These are phyloP conservation scores for Arion vulgaris DNA, from an alignment of 1,140 invertebrate genomes.

Conservation along the genomic window DNA sequence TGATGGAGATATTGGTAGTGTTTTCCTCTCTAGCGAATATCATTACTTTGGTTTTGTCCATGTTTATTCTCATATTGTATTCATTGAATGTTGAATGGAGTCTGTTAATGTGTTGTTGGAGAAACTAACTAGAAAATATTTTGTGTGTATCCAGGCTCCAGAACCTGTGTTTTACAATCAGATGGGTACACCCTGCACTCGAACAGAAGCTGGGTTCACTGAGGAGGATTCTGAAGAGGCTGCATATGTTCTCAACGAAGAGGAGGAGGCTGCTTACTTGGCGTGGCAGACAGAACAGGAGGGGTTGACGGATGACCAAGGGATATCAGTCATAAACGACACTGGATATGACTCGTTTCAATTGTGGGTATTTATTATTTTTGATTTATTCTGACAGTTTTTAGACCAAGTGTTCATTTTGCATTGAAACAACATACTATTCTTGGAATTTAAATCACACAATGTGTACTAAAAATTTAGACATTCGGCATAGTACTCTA, in stretches of 20 bases:
- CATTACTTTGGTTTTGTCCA: too few relatives aligned
- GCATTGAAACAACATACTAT: too few relatives aligned
- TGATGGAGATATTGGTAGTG: too few relatives aligned
- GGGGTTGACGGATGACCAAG: neutral
- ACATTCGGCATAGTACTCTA: too few relatives aligned
- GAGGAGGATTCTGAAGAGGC: slow-evolving; percentile 7
- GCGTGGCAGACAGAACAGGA: slow-evolving; percentile 22
- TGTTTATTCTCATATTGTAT: too few relatives aligned
- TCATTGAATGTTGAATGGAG: too few relatives aligned
- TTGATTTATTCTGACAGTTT: neutral
- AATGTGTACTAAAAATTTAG: too few relatives aligned
- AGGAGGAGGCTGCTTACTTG: slow-evolving; percentile 24
- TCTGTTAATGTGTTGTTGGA: too few relatives aligned
- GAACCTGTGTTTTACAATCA: slow-evolving; percentile 16
- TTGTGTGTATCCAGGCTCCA: neutral
- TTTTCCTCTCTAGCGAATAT: too few relatives aligned
- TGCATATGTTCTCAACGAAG: slow-evolving; percentile 30
- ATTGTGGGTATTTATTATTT: neutral
- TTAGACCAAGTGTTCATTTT: too few relatives aligned
- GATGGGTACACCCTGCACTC: neutral
- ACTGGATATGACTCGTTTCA: slow-evolving; percentile 29
- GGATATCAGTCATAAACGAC: neutral
- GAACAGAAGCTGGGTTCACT: neutral
- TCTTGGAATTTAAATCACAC: too few relatives aligned
- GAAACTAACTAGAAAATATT: neutral